These are phyloP conservation scores for Gymnocheta viridis DNA, from an alignment of 2,888 invertebrate genomes.

Conservation along the genomic window DNA sequence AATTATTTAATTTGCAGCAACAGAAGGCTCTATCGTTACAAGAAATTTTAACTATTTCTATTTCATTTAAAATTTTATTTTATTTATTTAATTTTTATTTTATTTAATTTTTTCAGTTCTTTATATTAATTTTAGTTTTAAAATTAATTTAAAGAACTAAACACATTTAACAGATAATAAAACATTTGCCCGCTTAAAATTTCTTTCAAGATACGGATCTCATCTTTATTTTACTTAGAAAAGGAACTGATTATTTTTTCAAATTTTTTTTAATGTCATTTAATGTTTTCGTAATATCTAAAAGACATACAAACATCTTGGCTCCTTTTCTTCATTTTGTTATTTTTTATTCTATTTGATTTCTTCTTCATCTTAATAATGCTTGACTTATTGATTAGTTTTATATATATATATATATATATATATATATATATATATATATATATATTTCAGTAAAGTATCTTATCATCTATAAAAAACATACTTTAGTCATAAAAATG, in stretches of 20 bases:
- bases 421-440: too few relatives aligned
- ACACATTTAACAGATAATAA: neutral
- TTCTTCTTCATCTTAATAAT: conserved; percentile 10
- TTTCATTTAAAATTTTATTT: too few relatives aligned
- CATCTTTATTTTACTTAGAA: neutral
- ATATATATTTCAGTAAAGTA: conserved; percentile 28
- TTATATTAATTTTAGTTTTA: too few relatives aligned
- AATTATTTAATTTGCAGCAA: too few relatives aligned
- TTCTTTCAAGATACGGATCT: neutral
- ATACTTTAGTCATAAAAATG: conserved; percentile 55
- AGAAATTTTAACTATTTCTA: too few relatives aligned
- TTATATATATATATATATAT: too few relatives aligned
- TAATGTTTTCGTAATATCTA: conserved; percentile 12
- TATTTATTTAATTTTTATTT: too few relatives aligned
- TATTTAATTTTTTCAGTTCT: too few relatives aligned
- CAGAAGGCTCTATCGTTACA: too few relatives aligned
- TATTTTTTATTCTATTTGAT: neutral
- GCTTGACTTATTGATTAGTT: conserved; percentile 52
- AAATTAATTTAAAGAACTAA: neutral
- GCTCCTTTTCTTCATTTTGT: neutral
- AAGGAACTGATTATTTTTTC: neutral
- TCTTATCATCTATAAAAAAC: conserved; percentile 57
- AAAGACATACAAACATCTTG: neutral
- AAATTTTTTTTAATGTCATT: neutral
- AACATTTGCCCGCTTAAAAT: neutral